These are phyloP conservation scores for Mus spretus DNA, from an alignment of 2,797 vertebrate species.

Conservation along the genomic window DNA sequence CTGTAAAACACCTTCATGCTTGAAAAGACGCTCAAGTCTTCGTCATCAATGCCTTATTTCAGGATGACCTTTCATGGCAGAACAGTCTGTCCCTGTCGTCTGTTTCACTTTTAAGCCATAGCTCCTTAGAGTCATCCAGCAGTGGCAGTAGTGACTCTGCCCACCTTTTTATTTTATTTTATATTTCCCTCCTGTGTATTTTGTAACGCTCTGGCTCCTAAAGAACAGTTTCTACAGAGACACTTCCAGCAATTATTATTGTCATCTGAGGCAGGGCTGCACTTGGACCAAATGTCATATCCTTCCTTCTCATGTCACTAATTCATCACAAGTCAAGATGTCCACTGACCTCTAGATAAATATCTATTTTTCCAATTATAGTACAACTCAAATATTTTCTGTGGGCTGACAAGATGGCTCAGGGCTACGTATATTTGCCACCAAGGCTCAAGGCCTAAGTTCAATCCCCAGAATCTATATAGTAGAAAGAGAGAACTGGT, in stretches of 20 bases:
- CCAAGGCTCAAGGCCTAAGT: background rate
- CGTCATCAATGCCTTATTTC: background rate
- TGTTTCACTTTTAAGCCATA: background rate
- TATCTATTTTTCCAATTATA: constrained; percentile 27
- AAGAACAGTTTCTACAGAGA: background rate
- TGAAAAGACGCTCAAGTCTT: background rate
- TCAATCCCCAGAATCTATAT: background rate
- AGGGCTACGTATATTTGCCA: background rate
- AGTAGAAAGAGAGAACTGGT: background rate
- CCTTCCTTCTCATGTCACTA: constrained; percentile 40
- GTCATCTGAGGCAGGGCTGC: background rate
- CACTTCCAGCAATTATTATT: background rate
- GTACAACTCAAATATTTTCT: background rate
- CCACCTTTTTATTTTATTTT: background rate
- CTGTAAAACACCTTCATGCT: background rate
- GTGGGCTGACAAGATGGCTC: background rate
- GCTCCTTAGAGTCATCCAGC: background rate
- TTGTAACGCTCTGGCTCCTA: background rate
- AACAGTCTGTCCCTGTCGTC: background rate
- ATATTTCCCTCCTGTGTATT: background rate
- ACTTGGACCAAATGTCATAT: background rate
- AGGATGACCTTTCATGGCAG: background rate
- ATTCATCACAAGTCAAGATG: background rate
- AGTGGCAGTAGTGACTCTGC: background rate
- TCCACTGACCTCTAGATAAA: background rate